Evolutionary conservation across 2,797 vertebrate genomes (phyloP).

Genomic region (Trichosurus vulpecula): DNA sequence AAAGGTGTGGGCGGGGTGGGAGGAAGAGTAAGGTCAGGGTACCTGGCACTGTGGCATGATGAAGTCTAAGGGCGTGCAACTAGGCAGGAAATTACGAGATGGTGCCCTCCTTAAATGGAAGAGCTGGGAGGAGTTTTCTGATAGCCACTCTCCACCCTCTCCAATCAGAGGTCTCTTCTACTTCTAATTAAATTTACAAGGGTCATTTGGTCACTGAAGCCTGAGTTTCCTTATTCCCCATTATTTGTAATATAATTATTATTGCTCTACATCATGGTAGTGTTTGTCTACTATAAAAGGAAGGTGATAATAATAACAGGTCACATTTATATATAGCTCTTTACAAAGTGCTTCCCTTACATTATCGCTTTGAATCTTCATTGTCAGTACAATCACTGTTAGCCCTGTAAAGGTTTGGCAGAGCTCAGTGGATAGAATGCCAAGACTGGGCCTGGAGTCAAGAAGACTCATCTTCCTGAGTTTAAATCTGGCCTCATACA

Average conservation of each 20-base stretch:
- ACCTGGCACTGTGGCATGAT: not conserved
- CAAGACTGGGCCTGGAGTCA: not conserved
- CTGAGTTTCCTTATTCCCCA: not conserved
- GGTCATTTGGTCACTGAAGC: not conserved
- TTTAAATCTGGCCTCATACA: not conserved
- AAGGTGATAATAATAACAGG: not conserved
- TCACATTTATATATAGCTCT: not conserved
- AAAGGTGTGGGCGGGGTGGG: not conserved
- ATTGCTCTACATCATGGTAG: not conserved
- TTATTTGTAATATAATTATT: not conserved
- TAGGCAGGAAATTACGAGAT: not conserved
- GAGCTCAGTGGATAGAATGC: not conserved
- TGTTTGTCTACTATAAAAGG: not conserved
- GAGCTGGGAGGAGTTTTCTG: not conserved
- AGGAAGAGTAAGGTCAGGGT: too few relatives aligned
- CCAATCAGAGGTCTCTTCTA: not conserved
- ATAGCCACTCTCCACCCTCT: not conserved
- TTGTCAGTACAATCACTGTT: not conserved
- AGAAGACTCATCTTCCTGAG: not conserved
- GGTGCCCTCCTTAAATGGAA: not conserved
- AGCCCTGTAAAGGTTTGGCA: not conserved
- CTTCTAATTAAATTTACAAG: not conserved
- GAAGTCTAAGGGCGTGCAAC: not conserved
- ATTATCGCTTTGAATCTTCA: not conserved
- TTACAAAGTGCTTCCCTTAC: not conserved